Base-by-base conservation (phyloP, 2,888 invertebrate genomes). In the Clistopyga incitator region DNA sequence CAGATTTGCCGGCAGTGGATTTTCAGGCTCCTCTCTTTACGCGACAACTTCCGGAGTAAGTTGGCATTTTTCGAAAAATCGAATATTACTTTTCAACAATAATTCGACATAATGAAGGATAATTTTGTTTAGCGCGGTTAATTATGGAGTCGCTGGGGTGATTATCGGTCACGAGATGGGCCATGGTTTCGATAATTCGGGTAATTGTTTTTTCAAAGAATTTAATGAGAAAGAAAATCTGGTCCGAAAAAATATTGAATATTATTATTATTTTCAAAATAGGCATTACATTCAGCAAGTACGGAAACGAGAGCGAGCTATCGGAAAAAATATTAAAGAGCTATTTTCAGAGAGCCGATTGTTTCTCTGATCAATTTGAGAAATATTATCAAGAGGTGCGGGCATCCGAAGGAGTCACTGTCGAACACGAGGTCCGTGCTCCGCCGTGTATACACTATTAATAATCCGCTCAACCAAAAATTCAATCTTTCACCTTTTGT, bases 101-200 rank as follows among this genome's bases (percentile, higher is more conserved):
- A 38, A 38, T 38, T 4, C 10, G 38, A 38, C 2, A 38, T 10
- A n/a, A n/a, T n/a, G n/a, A n/a, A n/a, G n/a, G n/a, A n/a, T n/a
- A n/a, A n/a, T n/a, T n/a, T n/a, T 56, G 23, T 25, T 18, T 11
- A 84, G 84, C 20, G 52, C 54, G 20, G 64, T 84, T 2, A 84
- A 84, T 80, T 84, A 84, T 34, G 84, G 79, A 34, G 68, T 79
- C 8, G 56, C 77, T n/a, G 84, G 84, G 6, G 76, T 76, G 6
- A 65, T 77, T 3, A 80, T 82, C n/a, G 84, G 84, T 34, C 84
- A 84, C 50, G 84, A 84, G 77, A 84, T 84, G 42, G 84, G 84
- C 6, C 84, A 84, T 64, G 84, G 72, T n/a, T 84, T 84, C 38
- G 84, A 84, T 29, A 59, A 77, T 52, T 0, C 0, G 6, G 82